These are phyloP conservation scores for Oedothorax gibbosus DNA, from an alignment of 1,140 invertebrate species.

Conservation along the genomic window DNA sequence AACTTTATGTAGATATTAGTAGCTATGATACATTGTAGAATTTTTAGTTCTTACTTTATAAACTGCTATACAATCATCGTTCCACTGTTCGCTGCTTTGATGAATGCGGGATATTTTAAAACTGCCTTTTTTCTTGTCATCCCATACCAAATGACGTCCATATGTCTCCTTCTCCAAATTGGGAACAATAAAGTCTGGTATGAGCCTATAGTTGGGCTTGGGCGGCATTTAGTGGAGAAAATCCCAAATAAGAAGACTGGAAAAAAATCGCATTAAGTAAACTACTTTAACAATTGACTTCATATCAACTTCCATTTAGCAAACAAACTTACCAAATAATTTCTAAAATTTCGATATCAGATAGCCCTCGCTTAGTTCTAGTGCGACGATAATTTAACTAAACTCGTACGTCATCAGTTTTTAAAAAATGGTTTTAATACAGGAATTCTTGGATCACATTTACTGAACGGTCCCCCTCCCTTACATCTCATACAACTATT, in stretches of 20 bases:
- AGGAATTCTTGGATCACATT: too few species aligned
- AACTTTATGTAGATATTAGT: too few species aligned
- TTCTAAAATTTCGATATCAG: too few species aligned
- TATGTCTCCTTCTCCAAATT: conserved; percentile 16
- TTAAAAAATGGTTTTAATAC: too few species aligned
- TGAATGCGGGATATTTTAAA: conserved; percentile 45
- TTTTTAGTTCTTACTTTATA: conserved; percentile 34
- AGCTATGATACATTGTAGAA: neutral
- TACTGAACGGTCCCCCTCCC: too few species aligned
- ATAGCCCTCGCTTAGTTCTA: too few species aligned
- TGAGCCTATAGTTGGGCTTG: conserved; percentile 10
- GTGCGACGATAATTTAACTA: too few species aligned
- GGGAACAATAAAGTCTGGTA: conserved; percentile 39
- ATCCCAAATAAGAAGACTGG: neutral
- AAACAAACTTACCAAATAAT: too few species aligned
- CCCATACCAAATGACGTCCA: conserved; percentile 41
- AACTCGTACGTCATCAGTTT: too few species aligned
- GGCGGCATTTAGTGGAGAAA: too few species aligned
- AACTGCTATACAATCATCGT: conserved; percentile 38
- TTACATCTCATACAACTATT: too few species aligned
- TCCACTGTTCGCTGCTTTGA: conserved; percentile 40
- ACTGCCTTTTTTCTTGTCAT: conserved; percentile 16
- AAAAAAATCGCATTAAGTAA: neutral
- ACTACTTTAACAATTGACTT: neutral
- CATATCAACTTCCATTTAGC: too few species aligned